Conservation (phyloP, 2,888 invertebrate genomes). For the Harmothoe impar region DNA sequence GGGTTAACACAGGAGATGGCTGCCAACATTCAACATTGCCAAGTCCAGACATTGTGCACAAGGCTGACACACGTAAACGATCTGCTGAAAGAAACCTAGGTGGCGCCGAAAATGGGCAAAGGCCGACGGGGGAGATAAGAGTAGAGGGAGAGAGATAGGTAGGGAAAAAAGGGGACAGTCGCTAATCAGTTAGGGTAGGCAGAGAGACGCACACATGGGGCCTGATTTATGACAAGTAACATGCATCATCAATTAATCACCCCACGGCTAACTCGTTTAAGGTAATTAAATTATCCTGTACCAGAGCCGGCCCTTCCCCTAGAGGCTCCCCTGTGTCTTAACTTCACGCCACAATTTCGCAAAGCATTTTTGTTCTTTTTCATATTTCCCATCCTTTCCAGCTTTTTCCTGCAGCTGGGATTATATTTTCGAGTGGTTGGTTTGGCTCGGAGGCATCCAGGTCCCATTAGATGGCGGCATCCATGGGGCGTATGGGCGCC, state of each 20-base stretch:
- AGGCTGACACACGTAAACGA: not conserved
- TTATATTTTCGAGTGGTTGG: slow-evolving; percentile 20
- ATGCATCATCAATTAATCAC: slow-evolving; percentile 60
- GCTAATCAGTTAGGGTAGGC: slow-evolving; percentile 41
- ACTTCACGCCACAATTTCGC: slow-evolving; percentile 26
- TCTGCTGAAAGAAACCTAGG: not conserved
- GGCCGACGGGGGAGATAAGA: not conserved
- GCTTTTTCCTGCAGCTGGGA: not conserved
- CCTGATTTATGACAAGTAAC: slow-evolving; percentile 62
- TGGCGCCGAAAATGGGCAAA: not conserved
- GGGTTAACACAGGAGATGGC: slow-evolving; percentile 4
- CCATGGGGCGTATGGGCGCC: not conserved
- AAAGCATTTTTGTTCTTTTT: not conserved
- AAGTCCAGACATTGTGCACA: slow-evolving; percentile 3
- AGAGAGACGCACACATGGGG: not conserved
- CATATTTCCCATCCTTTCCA: not conserved
- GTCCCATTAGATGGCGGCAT: not conserved
- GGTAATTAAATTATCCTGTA: slow-evolving; percentile 59
- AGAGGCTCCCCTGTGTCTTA: slow-evolving; percentile 30
- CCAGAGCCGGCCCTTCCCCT: not conserved
- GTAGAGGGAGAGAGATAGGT: not conserved
- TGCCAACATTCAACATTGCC: not conserved
- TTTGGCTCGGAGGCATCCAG: not conserved
- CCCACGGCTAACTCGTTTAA: slow-evolving; percentile 56
- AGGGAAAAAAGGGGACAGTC: not conserved